Base-by-base conservation (phyloP, 1,140 invertebrate genomes). In the Philaenus spumarius region DNA sequence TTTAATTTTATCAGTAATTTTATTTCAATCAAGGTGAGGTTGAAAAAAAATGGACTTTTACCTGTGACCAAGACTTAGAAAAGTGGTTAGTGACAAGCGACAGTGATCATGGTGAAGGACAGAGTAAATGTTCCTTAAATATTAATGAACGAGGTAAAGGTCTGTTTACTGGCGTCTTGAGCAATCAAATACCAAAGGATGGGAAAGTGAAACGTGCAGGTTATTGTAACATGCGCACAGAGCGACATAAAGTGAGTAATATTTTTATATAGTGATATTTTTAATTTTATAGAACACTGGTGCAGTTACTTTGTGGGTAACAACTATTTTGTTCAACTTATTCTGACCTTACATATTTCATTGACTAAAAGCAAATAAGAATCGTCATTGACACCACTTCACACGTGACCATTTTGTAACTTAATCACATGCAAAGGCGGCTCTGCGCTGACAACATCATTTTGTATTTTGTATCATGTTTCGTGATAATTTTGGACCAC, bases 41-140 rank as follows among this genome's bases (percentile, higher is more conserved):
- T 1, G 83, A 90, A 68, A 69, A 86, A 26, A 52, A 82, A 1
- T 91, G 83, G 78, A 76, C 77, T 62, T 91, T 93, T 70, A 77
- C 79, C 57, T 72, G 79, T 24, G 71, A 79, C 11, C 70, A 82
- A 34, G 78, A 78, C 7, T 62, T 93, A 12, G 74, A 90, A 1
- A 75, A 85, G 23, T 96, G 90, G 85, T 71, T 85, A 20, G 75
- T 84, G 0, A 87, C 86, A 0, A 72, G 73, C 46, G 93, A 97
- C 70, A 83, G 77, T 53, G 90, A 95, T 71, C 83, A 90, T 68
- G 80, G 82, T 55, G 80, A 90, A 67, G 93, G 93, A 2, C 83
- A 75, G 66, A 95, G 91, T 67, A 77, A 67, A 46, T 89, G 86
- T 59, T 72, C 69, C 14, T 68, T 83, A 6, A 63, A 62, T 2